Evolutionary conservation across 2,888 invertebrate genomes (phyloP), one percentile per base, ranked within the genome.

Genomic region (Stenolophus ochropezus): DNA sequence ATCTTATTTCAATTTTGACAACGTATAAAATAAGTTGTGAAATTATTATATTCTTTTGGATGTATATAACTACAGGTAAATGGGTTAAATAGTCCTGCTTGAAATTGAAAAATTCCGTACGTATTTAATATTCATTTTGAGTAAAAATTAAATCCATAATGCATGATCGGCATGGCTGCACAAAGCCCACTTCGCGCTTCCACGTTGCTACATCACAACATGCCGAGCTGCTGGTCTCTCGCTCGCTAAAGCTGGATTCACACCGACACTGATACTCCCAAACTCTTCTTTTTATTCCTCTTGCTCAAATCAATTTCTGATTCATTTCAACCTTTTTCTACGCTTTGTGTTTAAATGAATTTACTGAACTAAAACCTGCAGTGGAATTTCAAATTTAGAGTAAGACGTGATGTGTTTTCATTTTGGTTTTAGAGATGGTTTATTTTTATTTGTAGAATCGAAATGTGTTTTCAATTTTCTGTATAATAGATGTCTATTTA

Each of bases 81-180:
- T 42, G 11, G 11, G 4, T 6, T 42, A 49, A 49, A 74, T 49
- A 51, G 21, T 49, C 20, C 14, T 21, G 14, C 49, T 6, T 14
- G 4, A 47, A 21, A 74, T 74, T 74, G 74, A 23, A 74, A 74
- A 75, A 75, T 75, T 75, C 75, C 8, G 53, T 21, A 53, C 51
- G 16, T 75, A 75, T 75, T 75, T 75, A 75, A 75, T 75, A 75
- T 75, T 53, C 75, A 75, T 75, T 51, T 16, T 25, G 27, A 51
- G 75, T 75, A 51, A 75, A 74, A 75, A 75, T 75, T 75, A 75
- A 75, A 75, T 75, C 75, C 75, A 75, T 75, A 75, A 75, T 75
- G 53, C 75, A 75, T 75, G 75, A 75, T 75, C 53, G 61, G 61
- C 8, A 56, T 20, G 20, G 56, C 8, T 56, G 21, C 56, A 56